Percentiles rank a stretch among this genome's conserved stretches.
Evolutionary conservation across 2,113 vertebrate genomes (phyloP).

Genomic region (Sander lucioperca): DNA sequence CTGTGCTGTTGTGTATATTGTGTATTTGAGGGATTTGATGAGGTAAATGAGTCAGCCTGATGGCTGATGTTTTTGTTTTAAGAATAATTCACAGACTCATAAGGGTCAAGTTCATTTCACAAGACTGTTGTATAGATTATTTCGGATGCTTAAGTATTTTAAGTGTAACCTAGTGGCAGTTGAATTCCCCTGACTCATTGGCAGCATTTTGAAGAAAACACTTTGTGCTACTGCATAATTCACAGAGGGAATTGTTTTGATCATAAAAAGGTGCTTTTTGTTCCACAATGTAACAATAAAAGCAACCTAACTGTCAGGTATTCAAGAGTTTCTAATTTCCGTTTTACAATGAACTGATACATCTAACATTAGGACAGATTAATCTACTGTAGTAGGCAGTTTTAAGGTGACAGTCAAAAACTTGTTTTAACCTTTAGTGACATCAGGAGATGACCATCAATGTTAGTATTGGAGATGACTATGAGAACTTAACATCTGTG

Average conservation of each 20-base stretch:
- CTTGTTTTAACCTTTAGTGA: background rate
- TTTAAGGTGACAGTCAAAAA: background rate
- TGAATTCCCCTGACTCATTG: background rate
- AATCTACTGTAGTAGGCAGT: background rate
- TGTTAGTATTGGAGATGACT: background rate
- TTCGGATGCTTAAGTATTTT: constrained; percentile 1
- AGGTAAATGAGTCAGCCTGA: background rate
- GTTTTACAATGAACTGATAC: background rate
- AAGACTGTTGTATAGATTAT: background rate
- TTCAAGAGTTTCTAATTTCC: background rate
- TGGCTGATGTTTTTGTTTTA: constrained; percentile 21
- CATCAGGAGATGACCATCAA: background rate
- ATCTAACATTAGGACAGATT: too few relatives aligned
- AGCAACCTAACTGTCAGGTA: background rate
- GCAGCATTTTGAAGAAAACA: background rate
- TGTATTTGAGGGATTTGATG: constrained; percentile 9
- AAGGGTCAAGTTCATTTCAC: constrained; percentile 11
- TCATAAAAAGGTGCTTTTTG: background rate
- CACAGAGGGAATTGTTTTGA: background rate
- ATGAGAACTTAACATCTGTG: background rate
- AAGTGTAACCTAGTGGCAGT: background rate
- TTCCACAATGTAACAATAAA: background rate
- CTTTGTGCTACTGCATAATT: background rate
- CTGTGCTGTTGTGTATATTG: background rate
- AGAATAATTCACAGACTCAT: constrained; percentile 12